These are phyloP conservation scores for Drosophila multiciliata DNA, from an alignment of 2,888 invertebrate species.

Conservation along the genomic window DNA sequence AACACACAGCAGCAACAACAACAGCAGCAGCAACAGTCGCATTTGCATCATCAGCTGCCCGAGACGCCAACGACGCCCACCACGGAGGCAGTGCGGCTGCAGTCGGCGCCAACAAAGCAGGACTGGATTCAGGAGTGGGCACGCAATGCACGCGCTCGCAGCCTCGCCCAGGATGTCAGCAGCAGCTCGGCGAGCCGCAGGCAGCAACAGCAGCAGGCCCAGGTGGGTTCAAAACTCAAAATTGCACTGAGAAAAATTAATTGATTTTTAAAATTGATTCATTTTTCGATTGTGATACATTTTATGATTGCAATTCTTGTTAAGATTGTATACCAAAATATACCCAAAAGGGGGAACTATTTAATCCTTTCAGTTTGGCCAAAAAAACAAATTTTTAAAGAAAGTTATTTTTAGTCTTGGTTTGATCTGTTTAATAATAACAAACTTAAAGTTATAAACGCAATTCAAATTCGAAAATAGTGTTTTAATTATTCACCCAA, in stretches of 20 bases:
- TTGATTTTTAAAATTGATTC: not conserved
- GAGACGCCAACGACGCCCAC: conserved; percentile 80
- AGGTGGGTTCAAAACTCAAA: conserved; percentile 43
- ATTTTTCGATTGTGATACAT: not conserved
- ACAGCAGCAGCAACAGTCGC: conserved; percentile 39
- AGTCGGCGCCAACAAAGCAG: conserved; percentile 84
- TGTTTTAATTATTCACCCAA: too few relatives aligned
- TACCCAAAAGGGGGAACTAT: not conserved
- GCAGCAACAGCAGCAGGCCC: conserved; percentile 63
- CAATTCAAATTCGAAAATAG: too few relatives aligned
- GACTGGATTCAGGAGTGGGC: conserved; percentile 89
- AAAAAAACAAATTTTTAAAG: not conserved
- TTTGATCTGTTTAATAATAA: not conserved
- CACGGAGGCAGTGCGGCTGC: conserved; percentile 80
- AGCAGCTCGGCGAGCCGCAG: conserved; percentile 56
- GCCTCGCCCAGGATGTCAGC: conserved; percentile 78
- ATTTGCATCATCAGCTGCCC: conserved; percentile 66
- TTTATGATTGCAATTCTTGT: not conserved
- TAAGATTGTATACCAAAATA: not conserved
- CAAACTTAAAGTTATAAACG: not conserved
- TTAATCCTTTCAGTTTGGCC: not conserved
- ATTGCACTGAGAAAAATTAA: not conserved
- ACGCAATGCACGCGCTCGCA: conserved; percentile 86
- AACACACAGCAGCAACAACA: conserved; percentile 72
- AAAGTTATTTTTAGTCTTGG: not conserved